Percentiles rank a stretch among this genome's conserved stretches.
These are phyloP conservation scores for Megaptera novaeangliae DNA, from an alignment of 2,113 vertebrate genomes.

Conservation along the genomic window DNA sequence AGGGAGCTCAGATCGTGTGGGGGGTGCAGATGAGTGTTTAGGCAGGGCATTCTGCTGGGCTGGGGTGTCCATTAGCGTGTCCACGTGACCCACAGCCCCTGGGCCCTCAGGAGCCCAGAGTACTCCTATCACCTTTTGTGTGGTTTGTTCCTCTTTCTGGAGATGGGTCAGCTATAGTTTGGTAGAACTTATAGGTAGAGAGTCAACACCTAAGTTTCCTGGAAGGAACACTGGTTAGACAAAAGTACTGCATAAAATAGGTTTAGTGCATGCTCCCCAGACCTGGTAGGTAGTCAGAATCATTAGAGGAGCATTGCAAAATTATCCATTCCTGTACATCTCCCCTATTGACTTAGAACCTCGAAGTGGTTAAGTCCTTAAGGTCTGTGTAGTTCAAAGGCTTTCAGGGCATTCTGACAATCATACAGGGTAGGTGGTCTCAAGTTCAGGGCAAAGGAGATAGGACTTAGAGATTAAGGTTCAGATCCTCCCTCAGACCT, in stretches of 20 bases:
- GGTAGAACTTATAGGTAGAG: not conserved
- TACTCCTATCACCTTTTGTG: not conserved
- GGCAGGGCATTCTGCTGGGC: not conserved
- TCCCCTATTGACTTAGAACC: not conserved
- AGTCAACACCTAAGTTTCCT: not conserved
- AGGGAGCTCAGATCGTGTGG: not conserved
- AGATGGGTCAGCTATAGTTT: not conserved
- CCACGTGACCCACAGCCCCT: not conserved
- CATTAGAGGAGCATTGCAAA: not conserved
- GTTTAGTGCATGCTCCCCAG: not conserved
- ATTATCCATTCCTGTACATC: not conserved
- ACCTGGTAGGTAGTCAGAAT: not conserved
- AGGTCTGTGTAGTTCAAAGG: not conserved
- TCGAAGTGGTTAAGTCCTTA: not conserved
- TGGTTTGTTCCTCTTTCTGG: not conserved
- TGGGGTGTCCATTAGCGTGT: accelerated
- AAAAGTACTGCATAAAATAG: not conserved
- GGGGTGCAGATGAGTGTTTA: not conserved
- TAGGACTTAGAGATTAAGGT: not conserved
- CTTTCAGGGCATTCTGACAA: not conserved
- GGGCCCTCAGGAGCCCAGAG: not conserved
- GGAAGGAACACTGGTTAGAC: not conserved
- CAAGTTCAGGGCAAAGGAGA: not conserved
- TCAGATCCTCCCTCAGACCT: not conserved
- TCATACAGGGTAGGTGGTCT: not conserved